Evolutionary conservation across 2,888 invertebrate genomes (phyloP), one percentile per base, ranked within the genome.

Genomic region (Frankliniella intonsa): DNA sequence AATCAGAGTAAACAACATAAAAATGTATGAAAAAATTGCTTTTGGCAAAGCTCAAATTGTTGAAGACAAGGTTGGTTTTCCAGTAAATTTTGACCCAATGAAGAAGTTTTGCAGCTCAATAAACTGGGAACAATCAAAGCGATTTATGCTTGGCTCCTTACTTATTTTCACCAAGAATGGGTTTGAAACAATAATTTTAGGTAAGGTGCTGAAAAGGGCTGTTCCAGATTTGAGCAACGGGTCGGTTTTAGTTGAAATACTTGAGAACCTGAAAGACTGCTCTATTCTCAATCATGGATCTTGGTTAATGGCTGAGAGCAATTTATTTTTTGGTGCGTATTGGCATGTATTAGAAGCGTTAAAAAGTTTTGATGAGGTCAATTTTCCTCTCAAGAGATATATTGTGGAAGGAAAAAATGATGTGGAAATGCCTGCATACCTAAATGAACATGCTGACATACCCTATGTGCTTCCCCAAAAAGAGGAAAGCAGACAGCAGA

Each of bases 261-360:
- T 88, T 81, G 86, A 86, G 27, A 87, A 87, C 65, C 85, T 86
- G 65, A 87, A 88, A 82, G 85, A 87, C 49, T 86, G 86, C 1
- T 85, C 85, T 38, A 86, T 88, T 80, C 87, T 88, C 82, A 85
- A 86, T 49, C 86, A 87, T 0, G 87, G 88, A 83, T 84, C 87
- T 0, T 91, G 90, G 83, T 85, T 91, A 0, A 94, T 95, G 93
- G 90, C 94, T 3, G 95, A 95, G 87, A 93, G 94, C 81, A 92
- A 92, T 81, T 92, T 94, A 0, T 96, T 93, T 87, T 95, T 95
- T 86, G 95, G 95, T 86, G 94, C 95, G 0, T 96, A 95, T 86
- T 90, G 92, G 84, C 92, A 93, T 86, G 94, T 95, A 0, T 88
- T 95, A 82, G 90, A 90, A 84, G 93, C 92, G n/a, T 86, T 96